Evolutionary conservation across 2,888 invertebrate genomes (phyloP).

Genomic region (Cosmorhoe ocellata): DNA sequence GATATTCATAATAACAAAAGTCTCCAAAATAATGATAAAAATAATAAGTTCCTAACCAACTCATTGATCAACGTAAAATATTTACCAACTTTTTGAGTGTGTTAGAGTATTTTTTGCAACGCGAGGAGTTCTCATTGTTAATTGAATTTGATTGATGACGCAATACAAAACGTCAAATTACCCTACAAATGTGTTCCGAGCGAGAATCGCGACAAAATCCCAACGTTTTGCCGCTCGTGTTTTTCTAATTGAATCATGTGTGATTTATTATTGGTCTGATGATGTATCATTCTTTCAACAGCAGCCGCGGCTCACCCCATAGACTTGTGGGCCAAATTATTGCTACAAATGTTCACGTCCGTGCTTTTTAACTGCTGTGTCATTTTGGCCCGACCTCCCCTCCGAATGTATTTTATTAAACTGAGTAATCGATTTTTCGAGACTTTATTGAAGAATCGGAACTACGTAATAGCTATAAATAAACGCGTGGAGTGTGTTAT

Average conservation of each 20-base stretch:
- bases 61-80: constrained; percentile 6
- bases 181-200: constrained; percentile 61
- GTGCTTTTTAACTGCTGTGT: constrained; percentile 68
- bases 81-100: constrained; percentile 8
- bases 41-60: background rate
- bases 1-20: too few relatives aligned
- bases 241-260: constrained; percentile 82
- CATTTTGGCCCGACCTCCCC: constrained; percentile 57
- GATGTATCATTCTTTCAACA: constrained; percentile 82
- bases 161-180: constrained; percentile 76
- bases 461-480: constrained; percentile 43
- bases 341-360: constrained; percentile 78
- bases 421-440: constrained; percentile 60
- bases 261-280: constrained; percentile 82
- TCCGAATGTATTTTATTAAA: constrained; percentile 64
- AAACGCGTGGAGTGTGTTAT: constrained; percentile 35
- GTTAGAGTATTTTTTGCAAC: constrained; percentile 25
- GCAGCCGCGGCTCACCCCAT: constrained; percentile 76
- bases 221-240: constrained; percentile 65
- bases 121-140: constrained; percentile 50
- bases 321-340: constrained; percentile 75
- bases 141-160: constrained; percentile 76
- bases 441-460: constrained; percentile 51
- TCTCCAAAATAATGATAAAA: background rate
- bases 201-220: constrained; percentile 63